A percentile compares a stretch with the other conserved stretches of the same genome.
Evolutionary conservation across 2,888 invertebrate genomes (phyloP).

Genomic region (Apamea sordens): DNA sequence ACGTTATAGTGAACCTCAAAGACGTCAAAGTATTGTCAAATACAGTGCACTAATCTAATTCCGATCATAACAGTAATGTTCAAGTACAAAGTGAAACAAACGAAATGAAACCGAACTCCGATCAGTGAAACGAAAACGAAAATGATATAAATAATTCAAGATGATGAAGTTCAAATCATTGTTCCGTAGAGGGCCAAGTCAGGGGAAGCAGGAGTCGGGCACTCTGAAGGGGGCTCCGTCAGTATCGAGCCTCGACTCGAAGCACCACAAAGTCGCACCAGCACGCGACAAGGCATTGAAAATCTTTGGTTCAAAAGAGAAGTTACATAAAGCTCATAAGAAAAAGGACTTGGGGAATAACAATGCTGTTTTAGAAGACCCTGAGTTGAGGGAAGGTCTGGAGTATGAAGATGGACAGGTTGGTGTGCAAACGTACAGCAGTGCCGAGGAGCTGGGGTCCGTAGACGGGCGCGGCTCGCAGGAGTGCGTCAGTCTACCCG

Average conservation of each 20-base stretch:
- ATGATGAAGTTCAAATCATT: conserved; percentile 98
- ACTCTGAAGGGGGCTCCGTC: conserved; percentile 91
- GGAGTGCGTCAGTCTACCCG: conserved; percentile 88
- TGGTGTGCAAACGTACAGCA: conserved; percentile 82
- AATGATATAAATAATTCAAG: conserved; percentile 84
- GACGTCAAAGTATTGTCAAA: conserved; percentile 36
- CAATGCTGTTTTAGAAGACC: conserved; percentile 88
- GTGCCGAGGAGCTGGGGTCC: conserved; percentile 86
- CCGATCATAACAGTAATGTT: conserved; percentile 67
- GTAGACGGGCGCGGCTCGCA: conserved; percentile 86
- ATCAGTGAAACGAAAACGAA: conserved; percentile 86
- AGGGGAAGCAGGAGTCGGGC: conserved; percentile 87
- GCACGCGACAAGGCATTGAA: conserved; percentile 87
- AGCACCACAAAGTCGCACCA: conserved; percentile 89
- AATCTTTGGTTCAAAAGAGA: conserved; percentile 89
- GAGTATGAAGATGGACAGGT: conserved; percentile 84
- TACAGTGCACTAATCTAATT: conserved; percentile 68
- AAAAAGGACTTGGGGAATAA: conserved; percentile 87
- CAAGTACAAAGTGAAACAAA: conserved; percentile 58
- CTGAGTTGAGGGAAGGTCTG: conserved; percentile 82
- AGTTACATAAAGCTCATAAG: conserved; percentile 87
- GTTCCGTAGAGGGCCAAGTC: conserved; percentile 96
- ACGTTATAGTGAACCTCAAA: conserved; percentile 1
- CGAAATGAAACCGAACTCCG: conserved; percentile 76
- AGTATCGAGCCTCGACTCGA: conserved; percentile 92